Conservation (phyloP, 2,888 invertebrate species). For the Pseudeuparius sepicola region DNA sequence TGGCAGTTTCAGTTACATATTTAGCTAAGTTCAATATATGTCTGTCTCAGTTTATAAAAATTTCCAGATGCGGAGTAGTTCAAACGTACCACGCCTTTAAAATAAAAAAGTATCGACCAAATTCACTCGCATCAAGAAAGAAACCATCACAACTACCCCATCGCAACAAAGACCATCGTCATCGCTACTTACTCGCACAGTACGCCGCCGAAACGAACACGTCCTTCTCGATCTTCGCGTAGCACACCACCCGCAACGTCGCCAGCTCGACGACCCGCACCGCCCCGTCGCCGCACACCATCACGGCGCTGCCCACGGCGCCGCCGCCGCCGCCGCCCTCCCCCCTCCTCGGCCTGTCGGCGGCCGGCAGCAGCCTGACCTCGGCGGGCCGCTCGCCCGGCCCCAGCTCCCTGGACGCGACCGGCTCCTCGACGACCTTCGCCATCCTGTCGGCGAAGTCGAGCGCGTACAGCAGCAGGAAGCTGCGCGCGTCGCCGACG, state of each 20-base stretch:
- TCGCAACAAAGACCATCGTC: too few species aligned
- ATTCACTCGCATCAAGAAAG: too few species aligned
- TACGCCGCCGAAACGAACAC: constrained; percentile 75
- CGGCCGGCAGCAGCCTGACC: constrained; percentile 54
- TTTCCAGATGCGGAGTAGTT: too few species aligned
- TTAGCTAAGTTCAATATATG: too few species aligned
- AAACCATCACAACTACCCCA: too few species aligned
- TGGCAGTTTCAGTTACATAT: too few species aligned
- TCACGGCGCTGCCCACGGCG: constrained; percentile 50
- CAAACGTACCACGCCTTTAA: too few species aligned
- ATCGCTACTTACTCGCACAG: constrained; percentile 66
- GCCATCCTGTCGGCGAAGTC: constrained; percentile 43
- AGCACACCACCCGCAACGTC: constrained; percentile 58
- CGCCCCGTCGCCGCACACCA: constrained; percentile 65
- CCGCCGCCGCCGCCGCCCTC: constrained; percentile 26
- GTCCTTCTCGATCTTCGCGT: constrained; percentile 56
- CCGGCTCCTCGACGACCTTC: constrained; percentile 49
- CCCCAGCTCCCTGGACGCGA: constrained; percentile 50
- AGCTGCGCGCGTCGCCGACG: constrained; percentile 34
- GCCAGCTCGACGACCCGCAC: constrained; percentile 62
- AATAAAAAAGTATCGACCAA: too few species aligned
- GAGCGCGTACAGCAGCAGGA: constrained; percentile 48
- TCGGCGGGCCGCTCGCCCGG: constrained; percentile 59
- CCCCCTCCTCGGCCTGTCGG: constrained; percentile 31
- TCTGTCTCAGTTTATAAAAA: too few species aligned